phyloP scores from a whole-genome alignment of 2,888 invertebrate species.

The Leptodirus hochenwartii region DNA sequence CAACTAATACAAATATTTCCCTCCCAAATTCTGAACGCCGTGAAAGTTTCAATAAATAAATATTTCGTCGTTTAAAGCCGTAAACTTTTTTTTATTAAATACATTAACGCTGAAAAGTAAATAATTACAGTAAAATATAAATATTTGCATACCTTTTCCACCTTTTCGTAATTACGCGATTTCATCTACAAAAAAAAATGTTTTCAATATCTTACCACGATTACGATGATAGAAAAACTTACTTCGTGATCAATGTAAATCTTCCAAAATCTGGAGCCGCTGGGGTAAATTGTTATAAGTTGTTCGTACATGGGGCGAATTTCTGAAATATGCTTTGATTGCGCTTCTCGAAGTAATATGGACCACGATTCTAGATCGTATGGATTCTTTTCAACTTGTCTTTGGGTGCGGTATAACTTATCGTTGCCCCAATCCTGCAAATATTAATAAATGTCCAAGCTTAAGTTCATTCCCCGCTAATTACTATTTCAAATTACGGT shows the following conservation, averaged over 20 bases:
- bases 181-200: slow-evolving; percentile 66
- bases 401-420: slow-evolving; percentile 62
- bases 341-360: slow-evolving; percentile 82
- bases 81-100: slow-evolving; percentile 14
- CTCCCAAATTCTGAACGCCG: slow-evolving; percentile 27
- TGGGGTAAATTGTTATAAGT: slow-evolving; percentile 85
- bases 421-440: slow-evolving; percentile 84
- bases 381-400: slow-evolving; percentile 69
- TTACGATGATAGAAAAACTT: slow-evolving; percentile 14
- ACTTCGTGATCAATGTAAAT: slow-evolving; percentile 97
- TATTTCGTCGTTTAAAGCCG: slow-evolving; percentile 12
- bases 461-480: slow-evolving; percentile 3
- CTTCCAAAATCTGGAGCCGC: slow-evolving; percentile 96
- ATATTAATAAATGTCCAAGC: slow-evolving; percentile 12
- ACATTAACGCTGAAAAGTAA: slow-evolving; percentile 7
- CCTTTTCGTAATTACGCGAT: slow-evolving; percentile 90
- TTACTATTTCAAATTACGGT: neutral
- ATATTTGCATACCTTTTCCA: slow-evolving; percentile 70
- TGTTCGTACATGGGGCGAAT: slow-evolving; percentile 86
- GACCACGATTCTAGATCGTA: slow-evolving; percentile 99
- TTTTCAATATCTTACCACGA: slow-evolving; percentile 6
- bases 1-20: slow-evolving; percentile 21
- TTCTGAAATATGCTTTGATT: slow-evolving; percentile 71
- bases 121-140: too few species aligned
- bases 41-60: slow-evolving; percentile 18